Conservation (phyloP, 2,797 vertebrate genomes). For the Anguilla marmorata region DNA sequence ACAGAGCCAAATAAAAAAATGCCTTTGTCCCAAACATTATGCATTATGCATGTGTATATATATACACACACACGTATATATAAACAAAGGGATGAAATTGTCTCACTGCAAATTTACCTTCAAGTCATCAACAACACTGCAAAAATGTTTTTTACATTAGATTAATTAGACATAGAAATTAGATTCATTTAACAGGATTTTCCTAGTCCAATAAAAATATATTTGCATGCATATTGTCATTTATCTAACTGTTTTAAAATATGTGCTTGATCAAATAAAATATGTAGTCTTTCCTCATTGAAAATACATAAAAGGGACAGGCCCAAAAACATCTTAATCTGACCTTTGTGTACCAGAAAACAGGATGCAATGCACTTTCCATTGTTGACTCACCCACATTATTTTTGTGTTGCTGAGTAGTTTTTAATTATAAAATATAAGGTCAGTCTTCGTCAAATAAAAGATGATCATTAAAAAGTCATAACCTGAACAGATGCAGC, state of each 20-base stretch:
- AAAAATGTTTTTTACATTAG: neutral
- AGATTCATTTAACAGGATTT: neutral
- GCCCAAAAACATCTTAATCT: neutral
- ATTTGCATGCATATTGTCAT: neutral
- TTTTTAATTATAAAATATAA: slow-evolving; percentile 15
- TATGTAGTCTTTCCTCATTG: neutral
- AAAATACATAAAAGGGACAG: neutral
- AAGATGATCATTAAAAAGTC: slow-evolving; percentile 43
- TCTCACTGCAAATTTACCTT: neutral
- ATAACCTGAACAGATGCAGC: slow-evolving; percentile 52
- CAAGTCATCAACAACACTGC: neutral
- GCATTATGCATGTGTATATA: too few species aligned
- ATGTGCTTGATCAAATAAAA: neutral
- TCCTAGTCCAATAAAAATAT: neutral
- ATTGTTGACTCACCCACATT: neutral
- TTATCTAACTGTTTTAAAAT: neutral
- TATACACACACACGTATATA: too few species aligned
- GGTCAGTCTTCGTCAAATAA: slow-evolving; percentile 6
- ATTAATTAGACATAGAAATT: neutral
- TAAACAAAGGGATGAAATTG: too few species aligned
- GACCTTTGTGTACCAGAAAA: neutral
- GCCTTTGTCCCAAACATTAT: too few species aligned
- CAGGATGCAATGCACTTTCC: neutral
- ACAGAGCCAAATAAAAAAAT: too few species aligned
- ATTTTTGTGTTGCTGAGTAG: neutral